These are phyloP conservation scores for Procambarus clarkii DNA, from an alignment of 1,140 invertebrate species.

Conservation along the genomic window DNA sequence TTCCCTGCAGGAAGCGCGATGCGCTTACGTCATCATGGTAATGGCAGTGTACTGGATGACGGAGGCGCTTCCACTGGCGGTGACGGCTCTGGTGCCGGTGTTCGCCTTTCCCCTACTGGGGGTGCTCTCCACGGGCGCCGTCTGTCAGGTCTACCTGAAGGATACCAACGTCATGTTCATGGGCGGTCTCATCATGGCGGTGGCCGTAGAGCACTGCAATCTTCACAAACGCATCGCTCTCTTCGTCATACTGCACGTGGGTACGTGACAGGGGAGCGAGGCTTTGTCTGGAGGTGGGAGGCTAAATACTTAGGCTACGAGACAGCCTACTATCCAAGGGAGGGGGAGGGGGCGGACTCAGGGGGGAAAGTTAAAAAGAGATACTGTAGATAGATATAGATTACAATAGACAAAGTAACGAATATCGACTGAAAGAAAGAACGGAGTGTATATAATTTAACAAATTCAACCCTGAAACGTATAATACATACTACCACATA, in stretches of 20 bases:
- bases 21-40: constrained; percentile 86
- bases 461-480: too few species aligned
- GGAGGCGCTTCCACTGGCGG: constrained; percentile 86
- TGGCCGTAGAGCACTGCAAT: constrained; percentile 19
- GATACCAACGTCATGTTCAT: constrained; percentile 76
- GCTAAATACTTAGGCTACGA: too few species aligned
- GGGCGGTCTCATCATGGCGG: constrained; percentile 23
- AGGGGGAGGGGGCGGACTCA: too few species aligned
- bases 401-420: too few species aligned
- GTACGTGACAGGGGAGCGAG: neutral
- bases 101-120: constrained; percentile 84
- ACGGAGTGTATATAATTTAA: too few species aligned
- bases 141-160: constrained; percentile 85
- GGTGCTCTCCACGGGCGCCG: constrained; percentile 78
- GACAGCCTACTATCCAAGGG: too few species aligned
- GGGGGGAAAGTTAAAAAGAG: too few species aligned
- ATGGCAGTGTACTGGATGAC: constrained; percentile 92
- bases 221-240: constrained; percentile 19
- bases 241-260: constrained; percentile 21
- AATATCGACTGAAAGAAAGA: too few species aligned
- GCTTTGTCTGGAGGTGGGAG: too few species aligned
- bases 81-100: constrained; percentile 90
- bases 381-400: too few species aligned
- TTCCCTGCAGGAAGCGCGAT: constrained; percentile 61
- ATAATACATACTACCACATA: too few species aligned